Percentiles rank a stretch among this genome's conserved stretches.
These are phyloP conservation scores for Dromiciops gliroides DNA, from an alignment of 2,113 vertebrate genomes.

Conservation along the genomic window DNA sequence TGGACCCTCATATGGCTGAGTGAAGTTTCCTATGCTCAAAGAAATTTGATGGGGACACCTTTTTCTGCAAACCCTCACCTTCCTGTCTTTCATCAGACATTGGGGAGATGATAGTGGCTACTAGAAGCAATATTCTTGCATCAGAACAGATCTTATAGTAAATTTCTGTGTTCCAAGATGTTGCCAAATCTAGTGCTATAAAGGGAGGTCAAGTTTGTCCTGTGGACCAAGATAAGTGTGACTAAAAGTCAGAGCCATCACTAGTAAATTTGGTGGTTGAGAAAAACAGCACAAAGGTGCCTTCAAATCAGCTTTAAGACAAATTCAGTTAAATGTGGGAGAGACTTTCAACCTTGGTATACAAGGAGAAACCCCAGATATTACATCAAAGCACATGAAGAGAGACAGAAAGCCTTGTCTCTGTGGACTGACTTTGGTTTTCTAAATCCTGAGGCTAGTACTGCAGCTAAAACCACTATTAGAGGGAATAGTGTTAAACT, in stretches of 20 bases:
- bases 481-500: not conserved
- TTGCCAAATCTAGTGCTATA: not conserved
- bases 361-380: not conserved
- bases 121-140: not conserved
- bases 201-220: not conserved
- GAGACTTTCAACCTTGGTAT: not conserved
- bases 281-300: not conserved
- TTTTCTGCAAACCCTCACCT: not conserved
- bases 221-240: not conserved
- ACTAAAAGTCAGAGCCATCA: not conserved
- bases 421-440: not conserved
- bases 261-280: not conserved
- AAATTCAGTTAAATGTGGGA: not conserved
- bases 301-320: not conserved
- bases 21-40: not conserved
- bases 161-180: not conserved
- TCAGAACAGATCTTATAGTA: not conserved
- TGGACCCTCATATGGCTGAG: not conserved
- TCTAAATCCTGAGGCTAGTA: not conserved
- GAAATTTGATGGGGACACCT: not conserved
- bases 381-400: too few relatives aligned
- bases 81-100: not conserved
- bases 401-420: not conserved
- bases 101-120: not conserved
- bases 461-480: not conserved